Percentiles rank a stretch among this genome's conserved stretches.
These are phyloP conservation scores for Leptonema lineaticorne DNA, from an alignment of 1,140 invertebrate species.

Conservation along the genomic window DNA sequence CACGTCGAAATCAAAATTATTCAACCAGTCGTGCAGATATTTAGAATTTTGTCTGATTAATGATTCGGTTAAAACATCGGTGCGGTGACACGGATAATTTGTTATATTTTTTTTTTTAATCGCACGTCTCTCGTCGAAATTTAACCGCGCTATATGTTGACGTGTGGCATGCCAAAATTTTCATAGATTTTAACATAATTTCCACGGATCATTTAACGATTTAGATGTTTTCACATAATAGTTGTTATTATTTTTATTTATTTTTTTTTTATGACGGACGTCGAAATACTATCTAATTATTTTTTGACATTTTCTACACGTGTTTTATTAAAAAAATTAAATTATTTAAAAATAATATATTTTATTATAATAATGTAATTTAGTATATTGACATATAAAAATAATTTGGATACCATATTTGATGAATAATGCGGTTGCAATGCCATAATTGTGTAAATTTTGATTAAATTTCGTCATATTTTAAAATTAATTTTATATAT, in stretches of 20 bases:
- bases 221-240: neutral
- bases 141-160: neutral
- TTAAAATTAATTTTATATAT: too few relatives aligned
- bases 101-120: neutral
- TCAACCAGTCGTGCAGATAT: neutral
- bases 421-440: too few relatives aligned
- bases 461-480: too few relatives aligned
- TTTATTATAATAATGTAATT: too few relatives aligned
- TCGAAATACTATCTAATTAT: too few relatives aligned
- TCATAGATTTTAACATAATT: neutral
- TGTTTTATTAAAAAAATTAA: too few relatives aligned
- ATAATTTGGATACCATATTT: neutral
- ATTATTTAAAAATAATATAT: too few relatives aligned
- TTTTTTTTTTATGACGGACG: too few relatives aligned
- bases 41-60: neutral
- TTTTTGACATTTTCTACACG: too few relatives aligned
- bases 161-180: neutral
- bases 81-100: neutral
- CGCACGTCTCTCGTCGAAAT: neutral
- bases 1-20: too few relatives aligned
- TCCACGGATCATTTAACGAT: neutral
- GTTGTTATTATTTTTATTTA: too few relatives aligned
- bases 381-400: neutral
- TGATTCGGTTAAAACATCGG: neutral
- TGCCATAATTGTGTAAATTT: too few relatives aligned